phyloP scores from a whole-genome alignment of 2,113 vertebrate genomes.

The Sinocyclocheilus anophthalmus region DNA sequence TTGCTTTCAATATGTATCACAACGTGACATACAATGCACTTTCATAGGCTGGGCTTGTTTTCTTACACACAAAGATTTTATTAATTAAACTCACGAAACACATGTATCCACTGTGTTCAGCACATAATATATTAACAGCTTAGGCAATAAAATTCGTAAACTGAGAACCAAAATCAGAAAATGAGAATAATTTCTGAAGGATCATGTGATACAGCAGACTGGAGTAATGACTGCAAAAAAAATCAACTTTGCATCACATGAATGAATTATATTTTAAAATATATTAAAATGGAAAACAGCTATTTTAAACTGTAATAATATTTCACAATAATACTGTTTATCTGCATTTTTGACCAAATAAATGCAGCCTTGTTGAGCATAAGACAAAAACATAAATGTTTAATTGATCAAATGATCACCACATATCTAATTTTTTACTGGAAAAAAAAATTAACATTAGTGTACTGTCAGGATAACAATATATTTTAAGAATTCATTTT shows the following conservation, averaged over 20 bases:
- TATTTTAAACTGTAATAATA: background rate
- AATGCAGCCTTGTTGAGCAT: background rate
- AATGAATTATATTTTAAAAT: background rate
- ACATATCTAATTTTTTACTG: background rate
- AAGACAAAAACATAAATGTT: background rate
- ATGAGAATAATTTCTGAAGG: background rate
- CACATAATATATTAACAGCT: too few relatives aligned
- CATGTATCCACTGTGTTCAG: background rate
- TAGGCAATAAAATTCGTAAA: background rate
- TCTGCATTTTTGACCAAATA: background rate
- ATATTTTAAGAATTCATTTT: conserved; percentile 54
- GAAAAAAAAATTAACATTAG: background rate
- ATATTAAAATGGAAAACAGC: background rate
- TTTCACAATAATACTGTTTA: background rate
- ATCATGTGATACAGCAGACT: background rate
- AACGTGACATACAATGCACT: too few relatives aligned
- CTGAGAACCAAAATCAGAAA: background rate
- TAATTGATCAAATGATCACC: background rate
- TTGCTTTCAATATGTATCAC: too few relatives aligned
- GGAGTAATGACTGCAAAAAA: background rate
- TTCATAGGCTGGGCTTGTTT: too few relatives aligned
- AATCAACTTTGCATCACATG: background rate
- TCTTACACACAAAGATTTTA: too few relatives aligned
- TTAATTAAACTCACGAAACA: too few relatives aligned
- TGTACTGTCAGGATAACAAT: conserved; percentile 48